Conservation (phyloP, 1,140 invertebrate species). For the Anastrepha obliqua region DNA sequence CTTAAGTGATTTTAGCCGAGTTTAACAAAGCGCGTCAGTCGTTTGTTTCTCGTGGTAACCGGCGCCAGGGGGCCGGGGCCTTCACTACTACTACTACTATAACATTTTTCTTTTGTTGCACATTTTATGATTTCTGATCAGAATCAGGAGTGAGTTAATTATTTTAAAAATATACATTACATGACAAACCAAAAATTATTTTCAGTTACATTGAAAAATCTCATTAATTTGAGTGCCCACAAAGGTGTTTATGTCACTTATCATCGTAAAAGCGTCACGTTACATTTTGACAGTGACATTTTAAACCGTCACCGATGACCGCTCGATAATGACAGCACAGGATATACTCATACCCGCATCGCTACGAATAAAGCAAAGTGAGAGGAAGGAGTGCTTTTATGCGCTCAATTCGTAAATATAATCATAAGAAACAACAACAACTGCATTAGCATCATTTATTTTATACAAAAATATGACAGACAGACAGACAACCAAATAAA, state of each 20-base stretch:
- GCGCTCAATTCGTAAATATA: neutral
- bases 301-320: conserved; percentile 31
- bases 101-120: no score
- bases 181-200: no score
- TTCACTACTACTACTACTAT: no score
- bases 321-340: conserved; percentile 8
- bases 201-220: neutral
- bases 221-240: conserved; percentile 27
- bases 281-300: conserved; percentile 45
- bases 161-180: no score
- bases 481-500: conserved; percentile 4
- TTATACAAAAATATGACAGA: neutral
- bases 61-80: no score
- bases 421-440: conserved; percentile 8
- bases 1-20: no score
- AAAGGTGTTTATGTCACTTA: no score
- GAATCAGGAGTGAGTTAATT: no score
- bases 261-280: neutral
- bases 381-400: neutral
- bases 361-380: neutral
- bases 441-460: neutral
- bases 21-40: no score
- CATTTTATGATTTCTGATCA: no score
- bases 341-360: neutral
- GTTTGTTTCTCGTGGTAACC: no score